Conservation (phyloP, 2,113 vertebrate genomes). For the Dipodomys merriami region DNA sequence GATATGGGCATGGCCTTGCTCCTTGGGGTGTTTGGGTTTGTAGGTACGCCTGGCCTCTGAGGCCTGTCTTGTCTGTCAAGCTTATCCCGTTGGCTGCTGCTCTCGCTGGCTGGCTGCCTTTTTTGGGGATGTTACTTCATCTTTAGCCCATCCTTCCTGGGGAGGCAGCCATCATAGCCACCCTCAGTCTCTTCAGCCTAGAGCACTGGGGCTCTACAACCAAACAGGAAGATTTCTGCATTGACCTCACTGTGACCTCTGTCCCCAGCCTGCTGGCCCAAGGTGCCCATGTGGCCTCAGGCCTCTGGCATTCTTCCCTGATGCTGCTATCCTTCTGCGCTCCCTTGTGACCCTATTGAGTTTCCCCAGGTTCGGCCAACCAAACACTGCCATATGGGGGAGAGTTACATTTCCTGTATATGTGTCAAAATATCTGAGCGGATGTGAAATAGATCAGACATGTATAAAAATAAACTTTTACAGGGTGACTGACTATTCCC, state of each 20-base stretch:
- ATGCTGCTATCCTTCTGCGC: constrained; percentile 41
- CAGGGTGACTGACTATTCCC: constrained; percentile 76
- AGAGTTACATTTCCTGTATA: constrained; percentile 79
- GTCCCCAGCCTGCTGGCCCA: background rate
- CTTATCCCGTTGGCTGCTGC: too few relatives aligned
- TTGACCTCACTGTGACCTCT: background rate
- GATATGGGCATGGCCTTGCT: too few relatives aligned
- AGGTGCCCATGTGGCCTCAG: constrained; percentile 28
- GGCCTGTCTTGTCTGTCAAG: background rate
- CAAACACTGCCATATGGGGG: constrained; percentile 76
- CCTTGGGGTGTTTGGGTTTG: too few relatives aligned
- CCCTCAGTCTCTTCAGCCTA: background rate
- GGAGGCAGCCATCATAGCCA: background rate
- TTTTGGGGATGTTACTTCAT: background rate
- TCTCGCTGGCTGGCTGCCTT: background rate
- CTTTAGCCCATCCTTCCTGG: background rate
- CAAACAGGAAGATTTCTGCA: background rate
- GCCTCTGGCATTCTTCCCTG: constrained; percentile 64
- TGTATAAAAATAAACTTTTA: constrained; percentile 83
- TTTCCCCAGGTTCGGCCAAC: constrained; percentile 70
- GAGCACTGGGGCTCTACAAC: background rate
- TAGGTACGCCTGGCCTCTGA: background rate
- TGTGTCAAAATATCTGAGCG: constrained; percentile 81
- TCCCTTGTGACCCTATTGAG: constrained; percentile 74
- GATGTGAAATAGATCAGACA: constrained; percentile 83